Evolutionary conservation across 2,888 invertebrate genomes (phyloP).

Genomic region (Siphlonurus alternatus): DNA sequence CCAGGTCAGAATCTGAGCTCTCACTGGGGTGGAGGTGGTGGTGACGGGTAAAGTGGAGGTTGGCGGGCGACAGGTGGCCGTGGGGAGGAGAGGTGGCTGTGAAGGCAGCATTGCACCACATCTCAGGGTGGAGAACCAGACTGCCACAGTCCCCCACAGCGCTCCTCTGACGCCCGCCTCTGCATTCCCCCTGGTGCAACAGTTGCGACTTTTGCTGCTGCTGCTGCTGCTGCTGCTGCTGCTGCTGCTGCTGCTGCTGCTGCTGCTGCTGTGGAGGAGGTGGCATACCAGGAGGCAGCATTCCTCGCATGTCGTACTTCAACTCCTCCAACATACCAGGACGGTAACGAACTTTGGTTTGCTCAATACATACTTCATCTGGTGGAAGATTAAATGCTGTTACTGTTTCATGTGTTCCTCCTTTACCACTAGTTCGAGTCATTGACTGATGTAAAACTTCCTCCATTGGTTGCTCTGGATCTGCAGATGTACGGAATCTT

Average conservation of each 20-base stretch:
- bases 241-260: slow-evolving; percentile 8
- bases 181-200: slow-evolving; percentile 9
- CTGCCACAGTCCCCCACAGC: slow-evolving; percentile 5
- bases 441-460: slow-evolving; percentile 11
- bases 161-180: slow-evolving; percentile 10
- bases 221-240: slow-evolving; percentile 2
- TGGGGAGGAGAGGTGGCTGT: slow-evolving; percentile 8
- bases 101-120: slow-evolving; percentile 1
- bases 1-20: neutral
- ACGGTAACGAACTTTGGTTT: neutral
- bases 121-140: neutral
- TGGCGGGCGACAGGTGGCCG: slow-evolving; percentile 10
- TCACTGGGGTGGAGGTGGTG: slow-evolving; percentile 1
- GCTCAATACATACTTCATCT: neutral
- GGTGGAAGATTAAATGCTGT: neutral
- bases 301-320: neutral
- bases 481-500: slow-evolving; percentile 55
- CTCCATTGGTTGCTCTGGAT: slow-evolving; percentile 21
- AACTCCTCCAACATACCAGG: neutral
- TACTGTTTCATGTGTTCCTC: neutral
- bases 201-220: slow-evolving; percentile 6
- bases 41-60: neutral
- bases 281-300: neutral
- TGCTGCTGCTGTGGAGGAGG: slow-evolving; percentile 4
- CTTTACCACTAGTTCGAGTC: slow-evolving; percentile 5